Base-by-base conservation (phyloP, 1,140 invertebrate genomes). In the Cyrtorhinus lividipennis region DNA sequence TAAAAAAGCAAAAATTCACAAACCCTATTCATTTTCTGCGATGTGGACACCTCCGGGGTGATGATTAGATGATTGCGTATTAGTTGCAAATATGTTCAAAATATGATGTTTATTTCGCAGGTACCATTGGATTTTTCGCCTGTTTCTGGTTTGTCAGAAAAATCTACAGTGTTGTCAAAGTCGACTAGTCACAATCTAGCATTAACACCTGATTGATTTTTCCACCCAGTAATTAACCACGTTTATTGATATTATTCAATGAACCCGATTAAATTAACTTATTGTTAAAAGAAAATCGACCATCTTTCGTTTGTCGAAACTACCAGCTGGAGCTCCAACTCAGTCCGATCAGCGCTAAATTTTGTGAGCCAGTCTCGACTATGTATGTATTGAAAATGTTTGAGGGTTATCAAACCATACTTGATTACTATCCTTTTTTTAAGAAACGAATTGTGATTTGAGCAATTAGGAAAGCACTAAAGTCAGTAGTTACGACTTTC, bases 81-180 rank as follows among this genome's bases (percentile, higher is more conserved):
- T n/a, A n/a, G n/a, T n/a, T n/a, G n/a, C n/a, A n/a, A n/a, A n/a
- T n/a, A n/a, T n/a, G n/a, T n/a, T n/a, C n/a, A n/a, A n/a, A n/a
- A n/a, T n/a, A n/a, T 23, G 63, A 15, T 38, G 15, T 71, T 64
- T 65, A 64, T 65, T 68, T 76, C 78, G 62, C 71, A 89, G 87
- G 88, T 66, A 82, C 93, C 18, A 97, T 99, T 71, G 96, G 96
- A 10, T 99, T 98, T 79, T 93, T 98, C 73, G 91, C 95, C 22
- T 98, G 93, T 74, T 98, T 98, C 78, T 97, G 92, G 91, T 99
- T 99, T 73, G 92, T 98, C 3, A 80, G 92, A 66, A 98, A 98
- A 75, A 98, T 99, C 71, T 99, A 99, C 79, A 94, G 92, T 78
- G 94, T 97, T 44, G 94, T 99, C 25, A 98, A 99, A 79, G 96